Evolutionary conservation across 2,888 invertebrate species (phyloP).

Genomic region (Drosophila lutescens): DNA sequence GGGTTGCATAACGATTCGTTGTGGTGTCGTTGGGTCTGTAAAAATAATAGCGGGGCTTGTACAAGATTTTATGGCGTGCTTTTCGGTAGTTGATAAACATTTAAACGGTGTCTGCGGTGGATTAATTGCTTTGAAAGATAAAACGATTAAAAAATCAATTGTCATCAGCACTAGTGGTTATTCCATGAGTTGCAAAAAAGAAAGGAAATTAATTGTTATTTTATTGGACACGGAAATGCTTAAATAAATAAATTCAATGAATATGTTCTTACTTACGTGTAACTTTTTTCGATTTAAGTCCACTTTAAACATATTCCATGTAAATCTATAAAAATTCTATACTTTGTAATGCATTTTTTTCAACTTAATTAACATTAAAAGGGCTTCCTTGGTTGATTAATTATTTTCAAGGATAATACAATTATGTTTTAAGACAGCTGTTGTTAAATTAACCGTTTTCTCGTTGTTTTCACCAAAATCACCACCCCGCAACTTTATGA

Average conservation of each 20-base stretch:
- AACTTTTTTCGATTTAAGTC: background rate
- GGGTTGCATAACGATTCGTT: constrained; percentile 2
- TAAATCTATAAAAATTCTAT: background rate
- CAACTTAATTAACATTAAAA: constrained; percentile 8
- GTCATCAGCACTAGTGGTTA: background rate
- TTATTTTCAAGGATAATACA: constrained; percentile 1
- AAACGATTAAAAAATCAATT: background rate
- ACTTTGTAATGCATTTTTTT: background rate
- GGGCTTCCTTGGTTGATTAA: constrained; percentile 3
- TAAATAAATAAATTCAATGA: background rate
- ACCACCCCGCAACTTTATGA: constrained; percentile 25
- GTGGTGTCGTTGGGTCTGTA: constrained; percentile 6
- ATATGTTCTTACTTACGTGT: background rate
- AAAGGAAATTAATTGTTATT: background rate
- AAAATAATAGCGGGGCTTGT: constrained; percentile 1
- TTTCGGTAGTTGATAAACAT: constrained; percentile 5
- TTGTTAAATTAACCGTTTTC: constrained; percentile 15
- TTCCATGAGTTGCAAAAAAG: background rate
- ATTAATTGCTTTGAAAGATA: constrained; percentile 8
- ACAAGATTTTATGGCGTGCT: background rate
- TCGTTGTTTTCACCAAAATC: background rate
- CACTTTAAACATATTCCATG: background rate
- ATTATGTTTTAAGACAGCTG: constrained; percentile 15
- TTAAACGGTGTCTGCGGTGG: background rate
- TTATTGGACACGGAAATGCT: background rate